Percentiles rank a stretch among this genome's conserved stretches.
Conservation (phyloP, 2,113 vertebrate species). For the Hydrochoerus hydrochaeris region DNA sequence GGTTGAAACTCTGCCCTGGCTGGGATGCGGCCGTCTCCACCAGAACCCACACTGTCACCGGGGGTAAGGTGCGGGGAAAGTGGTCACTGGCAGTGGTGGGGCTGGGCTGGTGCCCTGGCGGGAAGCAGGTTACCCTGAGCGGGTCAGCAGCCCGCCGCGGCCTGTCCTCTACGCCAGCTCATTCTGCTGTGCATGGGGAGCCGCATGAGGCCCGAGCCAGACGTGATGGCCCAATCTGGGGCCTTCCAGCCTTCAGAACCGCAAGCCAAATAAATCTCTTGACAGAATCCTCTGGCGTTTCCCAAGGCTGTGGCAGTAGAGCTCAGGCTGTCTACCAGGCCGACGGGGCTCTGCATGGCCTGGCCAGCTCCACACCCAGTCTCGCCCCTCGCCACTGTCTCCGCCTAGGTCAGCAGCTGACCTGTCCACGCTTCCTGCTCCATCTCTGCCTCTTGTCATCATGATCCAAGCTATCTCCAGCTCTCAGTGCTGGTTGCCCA, state of each 20-base stretch:
- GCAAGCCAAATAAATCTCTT: background rate
- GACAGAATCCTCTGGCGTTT: background rate
- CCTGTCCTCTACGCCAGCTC: background rate
- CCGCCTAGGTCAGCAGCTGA: background rate
- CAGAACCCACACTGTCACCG: background rate
- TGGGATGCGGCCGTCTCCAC: too few species aligned
- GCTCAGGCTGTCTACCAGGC: background rate
- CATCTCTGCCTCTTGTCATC: background rate
- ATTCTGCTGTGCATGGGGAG: background rate
- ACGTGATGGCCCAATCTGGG: too few species aligned
- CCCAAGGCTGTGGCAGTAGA: background rate
- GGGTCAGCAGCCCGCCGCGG: background rate
- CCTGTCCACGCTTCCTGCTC: background rate
- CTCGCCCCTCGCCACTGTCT: background rate
- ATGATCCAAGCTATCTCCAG: conserved; percentile 20
- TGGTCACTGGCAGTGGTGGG: background rate
- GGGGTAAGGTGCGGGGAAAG: background rate
- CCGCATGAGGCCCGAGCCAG: background rate
- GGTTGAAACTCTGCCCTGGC: background rate
- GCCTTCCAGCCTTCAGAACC: background rate
- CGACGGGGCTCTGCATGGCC: background rate
- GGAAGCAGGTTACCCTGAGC: background rate
- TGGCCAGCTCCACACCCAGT: background rate
- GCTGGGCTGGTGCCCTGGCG: too few species aligned
- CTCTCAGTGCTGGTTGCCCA: conserved; percentile 5